These are phyloP conservation scores for Orius insidiosus DNA, from an alignment of 1,140 invertebrate species.

Conservation along the genomic window DNA sequence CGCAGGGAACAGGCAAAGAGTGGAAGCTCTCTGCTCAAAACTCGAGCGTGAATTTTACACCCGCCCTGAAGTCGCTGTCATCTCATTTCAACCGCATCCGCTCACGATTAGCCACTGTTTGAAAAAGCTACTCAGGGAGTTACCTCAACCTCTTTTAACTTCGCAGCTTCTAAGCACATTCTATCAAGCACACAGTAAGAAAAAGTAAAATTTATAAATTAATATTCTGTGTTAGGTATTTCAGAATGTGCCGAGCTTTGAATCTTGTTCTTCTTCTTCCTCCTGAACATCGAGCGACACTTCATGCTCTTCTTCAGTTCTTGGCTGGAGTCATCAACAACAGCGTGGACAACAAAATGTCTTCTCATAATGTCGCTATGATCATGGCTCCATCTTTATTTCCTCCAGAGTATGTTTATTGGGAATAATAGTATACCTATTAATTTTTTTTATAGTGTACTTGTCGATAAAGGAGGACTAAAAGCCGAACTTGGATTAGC, in stretches of 20 bases:
- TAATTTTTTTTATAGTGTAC: constrained; percentile 16
- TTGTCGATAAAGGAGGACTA: constrained; percentile 32
- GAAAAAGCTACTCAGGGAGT: constrained; percentile 58
- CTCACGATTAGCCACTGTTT: constrained; percentile 60
- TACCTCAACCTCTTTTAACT: constrained; percentile 68
- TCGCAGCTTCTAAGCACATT: constrained; percentile 74
- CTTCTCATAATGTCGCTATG: constrained; percentile 76
- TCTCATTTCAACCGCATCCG: constrained; percentile 36
- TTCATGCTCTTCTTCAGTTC: constrained; percentile 58
- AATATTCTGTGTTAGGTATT: constrained; percentile 21
- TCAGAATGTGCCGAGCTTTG: constrained; percentile 35
- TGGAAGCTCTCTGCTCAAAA: constrained; percentile 49
- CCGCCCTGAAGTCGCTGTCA: constrained; percentile 44
- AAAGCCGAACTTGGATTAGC: constrained; percentile 63
- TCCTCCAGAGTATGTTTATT: constrained; percentile 41
- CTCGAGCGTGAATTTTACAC: constrained; percentile 61
- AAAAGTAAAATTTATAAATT: not conserved
- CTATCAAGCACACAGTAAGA: constrained; percentile 67
- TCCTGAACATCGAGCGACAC: constrained; percentile 60
- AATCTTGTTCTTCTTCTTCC: constrained; percentile 69
- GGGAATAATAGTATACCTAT: constrained; percentile 23
- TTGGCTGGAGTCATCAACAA: constrained; percentile 51
- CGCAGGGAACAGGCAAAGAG: constrained; percentile 61
- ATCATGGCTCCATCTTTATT: constrained; percentile 87
- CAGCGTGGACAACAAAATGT: constrained; percentile 70